Evolutionary conservation across 2,888 invertebrate species (phyloP).

Genomic region (Caenorhabditis doughertyi): DNA sequence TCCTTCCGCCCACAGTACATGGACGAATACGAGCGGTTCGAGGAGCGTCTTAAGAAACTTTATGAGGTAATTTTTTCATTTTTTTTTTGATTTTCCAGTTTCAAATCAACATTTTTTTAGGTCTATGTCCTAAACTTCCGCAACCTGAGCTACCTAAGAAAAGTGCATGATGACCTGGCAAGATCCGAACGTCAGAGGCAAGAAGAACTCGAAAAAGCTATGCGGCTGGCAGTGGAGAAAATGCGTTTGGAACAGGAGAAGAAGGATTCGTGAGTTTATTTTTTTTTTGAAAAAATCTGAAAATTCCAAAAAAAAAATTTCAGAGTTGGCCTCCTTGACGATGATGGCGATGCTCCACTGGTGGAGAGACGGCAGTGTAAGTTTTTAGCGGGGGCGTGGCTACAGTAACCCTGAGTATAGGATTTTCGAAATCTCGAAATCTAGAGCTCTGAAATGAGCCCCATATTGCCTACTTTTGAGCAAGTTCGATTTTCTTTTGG

Average conservation of each 20-base stretch:
- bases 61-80: conserved; percentile 61
- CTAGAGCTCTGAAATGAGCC: conserved; percentile 7
- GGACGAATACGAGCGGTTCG: conserved; percentile 94
- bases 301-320: not conserved
- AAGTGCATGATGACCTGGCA: conserved; percentile 90
- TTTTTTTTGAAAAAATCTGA: not conserved
- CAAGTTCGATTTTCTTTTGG: not conserved
- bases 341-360: conserved; percentile 57
- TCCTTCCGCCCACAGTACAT: conserved; percentile 91
- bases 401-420: not conserved
- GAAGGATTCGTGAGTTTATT: conserved; percentile 65
- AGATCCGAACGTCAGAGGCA: conserved; percentile 89
- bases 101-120: conserved; percentile 34
- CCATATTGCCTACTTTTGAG: not conserved
- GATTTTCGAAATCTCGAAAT: not conserved
- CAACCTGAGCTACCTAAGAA: conserved; percentile 92
- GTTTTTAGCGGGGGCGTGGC: conserved; percentile 6
- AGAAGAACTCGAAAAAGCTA: conserved; percentile 84
- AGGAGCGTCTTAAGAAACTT: conserved; percentile 90
- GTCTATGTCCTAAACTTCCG: conserved; percentile 92
- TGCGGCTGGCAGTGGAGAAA: conserved; percentile 86
- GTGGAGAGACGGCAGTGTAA: conserved; percentile 62
- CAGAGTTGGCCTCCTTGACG: conserved; percentile 52
- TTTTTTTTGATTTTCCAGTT: too few relatives aligned
- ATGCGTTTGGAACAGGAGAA: conserved; percentile 85